Percentiles rank a stretch among this genome's conserved stretches.
These are phyloP conservation scores for Tetragonisca angustula DNA, from an alignment of 2,888 invertebrate species.

Conservation along the genomic window DNA sequence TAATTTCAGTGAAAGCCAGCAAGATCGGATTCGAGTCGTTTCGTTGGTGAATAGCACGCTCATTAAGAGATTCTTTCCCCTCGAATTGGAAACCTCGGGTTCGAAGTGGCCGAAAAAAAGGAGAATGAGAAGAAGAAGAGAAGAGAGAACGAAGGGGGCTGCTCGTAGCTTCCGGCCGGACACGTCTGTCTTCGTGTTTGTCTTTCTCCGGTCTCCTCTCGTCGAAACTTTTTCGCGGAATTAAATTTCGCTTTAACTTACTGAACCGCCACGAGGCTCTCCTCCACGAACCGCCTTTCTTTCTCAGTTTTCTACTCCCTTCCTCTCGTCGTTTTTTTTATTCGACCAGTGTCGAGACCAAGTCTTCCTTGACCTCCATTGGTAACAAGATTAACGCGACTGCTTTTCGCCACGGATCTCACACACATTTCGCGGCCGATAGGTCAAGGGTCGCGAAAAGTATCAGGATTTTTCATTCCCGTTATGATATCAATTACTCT, in stretches of 20 bases:
- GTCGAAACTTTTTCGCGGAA: slow-evolving; percentile 31
- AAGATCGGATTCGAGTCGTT: neutral
- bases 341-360: slow-evolving; percentile 34
- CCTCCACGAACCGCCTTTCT: neutral
- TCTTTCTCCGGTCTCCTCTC: slow-evolving; percentile 12
- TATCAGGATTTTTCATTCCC: slow-evolving; percentile 2
- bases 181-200: slow-evolving; percentile 24
- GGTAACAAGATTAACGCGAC: slow-evolving; percentile 48
- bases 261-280: neutral
- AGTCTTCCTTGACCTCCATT: slow-evolving; percentile 58
- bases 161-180: neutral
- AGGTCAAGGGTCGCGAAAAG: slow-evolving; percentile 35
- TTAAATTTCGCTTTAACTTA: slow-evolving; percentile 46
- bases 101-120: neutral
- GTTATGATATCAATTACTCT: slow-evolving; percentile 31
- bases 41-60: neutral
- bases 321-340: slow-evolving; percentile 4
- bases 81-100: neutral
- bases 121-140: neutral
- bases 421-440: slow-evolving; percentile 6
- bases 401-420: slow-evolving; percentile 15
- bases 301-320: neutral
- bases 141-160: neutral
- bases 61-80: slow-evolving; percentile 14
- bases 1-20: neutral